Conservation (phyloP, 2,113 vertebrate species). For the Macroglossus sobrinus region DNA sequence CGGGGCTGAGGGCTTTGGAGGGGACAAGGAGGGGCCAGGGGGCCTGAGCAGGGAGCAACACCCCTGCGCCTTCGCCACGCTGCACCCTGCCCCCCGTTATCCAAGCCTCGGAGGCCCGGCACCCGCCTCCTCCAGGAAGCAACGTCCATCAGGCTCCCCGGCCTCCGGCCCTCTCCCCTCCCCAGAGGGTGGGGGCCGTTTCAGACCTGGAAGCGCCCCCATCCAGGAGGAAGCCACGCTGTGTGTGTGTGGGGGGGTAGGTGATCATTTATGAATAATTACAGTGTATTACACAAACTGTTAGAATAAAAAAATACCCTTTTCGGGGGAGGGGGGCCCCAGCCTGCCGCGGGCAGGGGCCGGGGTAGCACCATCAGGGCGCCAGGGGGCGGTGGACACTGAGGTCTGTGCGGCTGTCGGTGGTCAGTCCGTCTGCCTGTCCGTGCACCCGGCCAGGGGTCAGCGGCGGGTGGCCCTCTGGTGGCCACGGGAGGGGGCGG, state of each 20-base stretch:
- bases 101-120: not conserved
- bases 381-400: not conserved
- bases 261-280: slow-evolving; percentile 44
- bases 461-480: slow-evolving; percentile 78
- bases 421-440: not conserved
- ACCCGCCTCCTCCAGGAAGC: not conserved
- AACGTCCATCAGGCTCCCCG: fast-evolving
- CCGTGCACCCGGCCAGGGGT: not conserved
- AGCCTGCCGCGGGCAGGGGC: slow-evolving; percentile 51
- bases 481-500: slow-evolving; percentile 67
- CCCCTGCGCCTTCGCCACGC: not conserved
- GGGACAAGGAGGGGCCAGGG: no score
- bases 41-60: not conserved
- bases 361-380: not conserved
- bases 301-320: slow-evolving; percentile 71
- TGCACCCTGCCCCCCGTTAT: not conserved
- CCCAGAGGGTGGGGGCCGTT: fast-evolving
- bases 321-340: slow-evolving; percentile 62
- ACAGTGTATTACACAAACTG: not conserved
- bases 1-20: not conserved
- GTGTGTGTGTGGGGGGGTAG: not conserved
- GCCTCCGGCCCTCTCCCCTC: no score
- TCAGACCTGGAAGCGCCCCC: not conserved
- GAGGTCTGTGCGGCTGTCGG: slow-evolving; percentile 24
- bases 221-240: not conserved